phyloP scores from a whole-genome alignment of 1,140 invertebrate genomes.

The Atta colombica region DNA sequence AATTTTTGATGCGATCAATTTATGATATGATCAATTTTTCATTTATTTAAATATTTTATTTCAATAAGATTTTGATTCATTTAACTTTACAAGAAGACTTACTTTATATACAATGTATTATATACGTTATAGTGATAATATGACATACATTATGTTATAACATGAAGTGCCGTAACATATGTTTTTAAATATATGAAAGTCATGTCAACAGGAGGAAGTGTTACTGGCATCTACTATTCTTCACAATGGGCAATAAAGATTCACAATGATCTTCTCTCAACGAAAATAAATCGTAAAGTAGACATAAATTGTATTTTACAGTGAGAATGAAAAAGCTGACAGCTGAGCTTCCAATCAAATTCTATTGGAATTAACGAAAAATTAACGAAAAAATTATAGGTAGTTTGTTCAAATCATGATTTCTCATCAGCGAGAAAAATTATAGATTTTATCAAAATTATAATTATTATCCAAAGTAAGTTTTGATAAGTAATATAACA shows the following conservation, averaged over 20 bases:
- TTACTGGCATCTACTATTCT: constrained; percentile 50
- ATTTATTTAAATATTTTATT: neutral
- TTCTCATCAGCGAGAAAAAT: neutral
- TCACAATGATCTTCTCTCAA: constrained; percentile 41
- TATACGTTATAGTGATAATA: neutral
- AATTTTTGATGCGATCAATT: neutral
- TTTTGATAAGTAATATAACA: neutral
- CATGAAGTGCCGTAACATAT: neutral
- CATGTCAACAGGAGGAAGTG: constrained; percentile 15
- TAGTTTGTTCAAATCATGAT: neutral
- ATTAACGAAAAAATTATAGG: constrained; percentile 5
- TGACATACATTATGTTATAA: neutral
- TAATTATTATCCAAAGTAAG: neutral
- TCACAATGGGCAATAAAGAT: constrained; percentile 46
- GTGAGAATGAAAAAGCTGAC: constrained; percentile 14
- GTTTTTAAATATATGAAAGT: constrained; percentile 24
- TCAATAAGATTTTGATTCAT: neutral
- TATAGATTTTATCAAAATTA: neutral
- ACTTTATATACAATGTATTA: neutral
- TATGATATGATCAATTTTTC: neutral
- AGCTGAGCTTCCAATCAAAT: constrained; percentile 29
- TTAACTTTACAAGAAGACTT: neutral
- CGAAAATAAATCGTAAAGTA: constrained; percentile 28
- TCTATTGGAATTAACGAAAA: neutral
- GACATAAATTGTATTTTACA: constrained; percentile 40